Conservation (phyloP, 2,113 vertebrate species). For the Nasalis larvatus region DNA sequence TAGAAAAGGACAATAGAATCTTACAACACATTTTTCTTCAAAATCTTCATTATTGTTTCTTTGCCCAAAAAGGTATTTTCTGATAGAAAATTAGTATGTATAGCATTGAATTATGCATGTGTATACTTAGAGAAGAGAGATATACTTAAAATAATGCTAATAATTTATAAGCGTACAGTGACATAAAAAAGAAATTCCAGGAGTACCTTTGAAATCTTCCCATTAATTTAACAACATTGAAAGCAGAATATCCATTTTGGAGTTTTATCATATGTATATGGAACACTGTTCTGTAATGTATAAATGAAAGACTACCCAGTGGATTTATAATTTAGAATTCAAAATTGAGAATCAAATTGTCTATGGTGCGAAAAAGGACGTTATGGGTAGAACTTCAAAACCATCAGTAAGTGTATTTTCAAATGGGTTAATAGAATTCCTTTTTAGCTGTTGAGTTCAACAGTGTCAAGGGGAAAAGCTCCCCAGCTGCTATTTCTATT, state of each 20-base stretch:
- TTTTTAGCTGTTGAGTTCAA: neutral
- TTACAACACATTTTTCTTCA: neutral
- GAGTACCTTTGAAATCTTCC: neutral
- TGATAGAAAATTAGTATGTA: neutral
- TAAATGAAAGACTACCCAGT: neutral
- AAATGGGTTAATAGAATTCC: neutral
- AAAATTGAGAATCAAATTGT: neutral
- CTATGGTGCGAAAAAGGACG: neutral
- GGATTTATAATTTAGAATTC: neutral
- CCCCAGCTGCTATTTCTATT: neutral
- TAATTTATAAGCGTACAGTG: neutral
- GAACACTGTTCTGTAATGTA: neutral
- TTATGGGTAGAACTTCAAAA: neutral
- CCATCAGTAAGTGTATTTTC: neutral
- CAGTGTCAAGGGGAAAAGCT: neutral
- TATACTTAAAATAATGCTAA: constrained; percentile 12
- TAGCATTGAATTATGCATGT: neutral
- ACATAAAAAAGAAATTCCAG: neutral
- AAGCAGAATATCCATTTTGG: neutral
- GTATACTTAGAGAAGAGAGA: neutral
- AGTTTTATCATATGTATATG: neutral
- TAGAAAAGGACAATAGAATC: neutral
- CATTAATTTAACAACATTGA: neutral
- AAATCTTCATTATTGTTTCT: neutral
- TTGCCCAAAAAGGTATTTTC: neutral